Evolutionary conservation across 2,888 invertebrate genomes (phyloP).

Genomic region (Tinea semifulvella): DNA sequence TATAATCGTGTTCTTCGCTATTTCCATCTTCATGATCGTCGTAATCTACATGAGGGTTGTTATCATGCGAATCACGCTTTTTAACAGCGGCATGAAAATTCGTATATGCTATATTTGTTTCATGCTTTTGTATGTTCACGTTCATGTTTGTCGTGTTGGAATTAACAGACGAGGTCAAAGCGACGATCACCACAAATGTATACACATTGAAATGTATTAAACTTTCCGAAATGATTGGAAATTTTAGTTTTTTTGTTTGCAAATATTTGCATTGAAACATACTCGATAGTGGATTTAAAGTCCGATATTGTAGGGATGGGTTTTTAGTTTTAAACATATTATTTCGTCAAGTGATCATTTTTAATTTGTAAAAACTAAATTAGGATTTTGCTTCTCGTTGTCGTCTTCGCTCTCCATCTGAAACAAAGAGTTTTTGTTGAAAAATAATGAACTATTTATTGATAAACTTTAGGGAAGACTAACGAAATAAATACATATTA

Average conservation of each 20-base stretch:
- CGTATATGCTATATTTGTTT: constrained; percentile 26
- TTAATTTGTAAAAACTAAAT: constrained; percentile 28
- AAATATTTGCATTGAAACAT: constrained; percentile 36
- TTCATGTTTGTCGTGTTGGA: constrained; percentile 58
- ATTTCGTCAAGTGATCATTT: constrained; percentile 57
- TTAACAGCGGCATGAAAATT: background rate
- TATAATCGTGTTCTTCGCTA: constrained; percentile 24
- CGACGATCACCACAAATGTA: constrained; percentile 35
- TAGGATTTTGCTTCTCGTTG: constrained; percentile 23
- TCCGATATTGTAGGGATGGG: constrained; percentile 36
- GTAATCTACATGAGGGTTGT: constrained; percentile 37
- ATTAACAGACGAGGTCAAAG: constrained; percentile 42
- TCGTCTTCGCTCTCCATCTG: constrained; percentile 21
- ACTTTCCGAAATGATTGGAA: constrained; percentile 27
- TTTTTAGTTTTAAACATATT: constrained; percentile 33
- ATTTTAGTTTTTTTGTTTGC: constrained; percentile 26
- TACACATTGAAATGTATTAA: constrained; percentile 37
- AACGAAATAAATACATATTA: background rate
- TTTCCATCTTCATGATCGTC: constrained; percentile 32
- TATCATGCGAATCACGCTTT: constrained; percentile 14
- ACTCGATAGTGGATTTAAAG: constrained; percentile 31
- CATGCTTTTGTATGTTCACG: constrained; percentile 26
- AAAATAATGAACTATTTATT: no score
- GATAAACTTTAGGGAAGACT: no score
- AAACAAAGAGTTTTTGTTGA: constrained; percentile 4